A percentile compares a stretch with the other conserved stretches of the same genome.
These are phyloP conservation scores for Lithosia quadra DNA, from an alignment of 2,888 invertebrate genomes.

Conservation along the genomic window DNA sequence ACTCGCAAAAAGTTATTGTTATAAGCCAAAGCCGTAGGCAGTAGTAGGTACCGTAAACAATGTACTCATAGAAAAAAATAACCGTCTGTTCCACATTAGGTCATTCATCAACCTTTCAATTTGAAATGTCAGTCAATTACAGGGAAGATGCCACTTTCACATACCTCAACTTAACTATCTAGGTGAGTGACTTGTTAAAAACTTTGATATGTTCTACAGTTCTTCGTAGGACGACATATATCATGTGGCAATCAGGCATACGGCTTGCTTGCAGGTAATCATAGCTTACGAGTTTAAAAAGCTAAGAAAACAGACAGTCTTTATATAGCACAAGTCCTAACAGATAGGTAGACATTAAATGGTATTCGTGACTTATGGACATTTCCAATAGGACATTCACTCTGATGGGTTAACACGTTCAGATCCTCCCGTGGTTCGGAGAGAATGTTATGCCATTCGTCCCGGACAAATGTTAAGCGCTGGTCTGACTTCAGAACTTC, in stretches of 20 bases:
- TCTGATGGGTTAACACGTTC: too few relatives aligned
- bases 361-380: too few relatives aligned
- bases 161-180: conserved; percentile 3
- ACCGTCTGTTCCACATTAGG: conserved; percentile 7
- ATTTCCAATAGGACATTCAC: too few relatives aligned
- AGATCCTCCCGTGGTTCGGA: too few relatives aligned
- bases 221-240: background rate
- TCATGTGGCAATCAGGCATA: background rate
- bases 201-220: background rate
- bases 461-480: too few relatives aligned
- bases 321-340: background rate
- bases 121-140: conserved; percentile 4
- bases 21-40: background rate
- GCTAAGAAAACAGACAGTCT: background rate
- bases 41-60: background rate
- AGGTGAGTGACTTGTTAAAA: conserved; percentile 4
- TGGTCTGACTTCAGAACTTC: too few relatives aligned
- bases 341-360: too few relatives aligned
- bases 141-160: conserved; percentile 9
- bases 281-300: background rate
- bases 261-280: background rate
- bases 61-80: background rate
- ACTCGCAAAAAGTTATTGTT: background rate
- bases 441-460: too few relatives aligned
- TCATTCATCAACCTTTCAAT: conserved; percentile 20